A percentile compares a stretch with the other conserved stretches of the same genome.
phyloP scores from a whole-genome alignment of 2,888 invertebrate genomes.

The Scelioninae gen. 1 region DNA sequence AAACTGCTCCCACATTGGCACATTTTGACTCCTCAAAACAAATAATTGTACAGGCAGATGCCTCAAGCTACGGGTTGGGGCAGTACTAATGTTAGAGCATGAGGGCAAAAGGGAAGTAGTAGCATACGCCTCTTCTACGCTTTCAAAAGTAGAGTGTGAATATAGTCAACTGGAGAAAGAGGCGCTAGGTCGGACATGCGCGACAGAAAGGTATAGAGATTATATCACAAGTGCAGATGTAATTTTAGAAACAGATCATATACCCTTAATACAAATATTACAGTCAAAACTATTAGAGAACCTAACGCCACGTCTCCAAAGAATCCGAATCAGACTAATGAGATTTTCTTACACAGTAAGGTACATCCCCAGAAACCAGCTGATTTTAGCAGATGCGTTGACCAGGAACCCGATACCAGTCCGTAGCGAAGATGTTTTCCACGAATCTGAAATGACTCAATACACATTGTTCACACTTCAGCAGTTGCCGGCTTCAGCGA shows the following conservation, averaged over 20 bases:
- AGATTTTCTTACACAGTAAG: conserved; percentile 73
- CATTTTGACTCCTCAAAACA: conserved; percentile 74
- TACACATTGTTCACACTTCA: conserved; percentile 5
- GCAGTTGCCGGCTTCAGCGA: conserved; percentile 52
- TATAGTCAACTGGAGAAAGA: conserved; percentile 79
- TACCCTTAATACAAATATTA: conserved; percentile 69
- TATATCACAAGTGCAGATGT: conserved; percentile 76
- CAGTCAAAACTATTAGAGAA: too few relatives aligned
- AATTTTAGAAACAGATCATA: conserved; percentile 80
- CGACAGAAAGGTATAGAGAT: conserved; percentile 78
- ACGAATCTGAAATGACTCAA: neutral
- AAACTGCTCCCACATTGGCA: conserved; percentile 56
- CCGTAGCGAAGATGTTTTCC: too few relatives aligned
- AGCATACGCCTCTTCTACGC: conserved; percentile 76
- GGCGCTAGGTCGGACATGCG: conserved; percentile 78
- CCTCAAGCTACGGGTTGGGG: conserved; percentile 78
- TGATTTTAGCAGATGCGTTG: conserved; percentile 76
- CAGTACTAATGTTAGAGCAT: conserved; percentile 74
- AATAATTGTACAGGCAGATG: conserved; percentile 74
- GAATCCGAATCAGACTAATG: conserved; percentile 42
- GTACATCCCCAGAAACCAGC: conserved; percentile 76
- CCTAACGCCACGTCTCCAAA: too few relatives aligned
- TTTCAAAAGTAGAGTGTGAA: too few relatives aligned
- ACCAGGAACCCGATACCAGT: conserved; percentile 65
- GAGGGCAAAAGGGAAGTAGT: conserved; percentile 74